Evolutionary conservation across 2,888 invertebrate species (phyloP).

Genomic region (Acleris literana): DNA sequence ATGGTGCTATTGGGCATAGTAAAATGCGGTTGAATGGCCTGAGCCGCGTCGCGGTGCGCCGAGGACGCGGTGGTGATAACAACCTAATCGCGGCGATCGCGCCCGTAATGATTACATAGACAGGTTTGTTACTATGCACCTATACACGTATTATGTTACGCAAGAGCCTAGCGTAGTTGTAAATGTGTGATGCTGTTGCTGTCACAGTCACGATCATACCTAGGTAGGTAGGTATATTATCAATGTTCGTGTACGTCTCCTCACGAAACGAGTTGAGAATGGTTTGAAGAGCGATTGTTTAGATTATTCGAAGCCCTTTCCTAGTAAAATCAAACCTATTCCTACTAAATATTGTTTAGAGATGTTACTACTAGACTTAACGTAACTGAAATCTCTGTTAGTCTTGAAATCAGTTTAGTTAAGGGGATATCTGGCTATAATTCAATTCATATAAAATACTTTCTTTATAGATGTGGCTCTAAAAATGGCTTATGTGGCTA

Average conservation of each 20-base stretch:
- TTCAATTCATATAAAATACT: too few species aligned
- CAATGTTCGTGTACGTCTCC: neutral
- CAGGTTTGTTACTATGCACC: constrained; percentile 34
- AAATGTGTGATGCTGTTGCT: constrained; percentile 25
- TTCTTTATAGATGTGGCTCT: too few species aligned
- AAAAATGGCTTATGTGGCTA: too few species aligned
- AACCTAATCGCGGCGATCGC: constrained; percentile 30
- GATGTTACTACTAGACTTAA: too few species aligned
- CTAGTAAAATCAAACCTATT: too few species aligned
- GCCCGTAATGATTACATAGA: constrained; percentile 35
- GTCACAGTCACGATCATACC: constrained; percentile 7
- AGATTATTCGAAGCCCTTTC: too few species aligned
- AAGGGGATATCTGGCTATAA: too few species aligned
- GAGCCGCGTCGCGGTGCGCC: constrained; percentile 44
- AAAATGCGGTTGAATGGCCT: constrained; percentile 74
- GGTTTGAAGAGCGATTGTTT: neutral
- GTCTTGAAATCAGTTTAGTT: too few species aligned
- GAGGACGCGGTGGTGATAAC: constrained; percentile 35
- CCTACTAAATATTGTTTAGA: too few species aligned
- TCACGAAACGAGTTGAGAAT: neutral
- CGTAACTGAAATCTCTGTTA: too few species aligned
- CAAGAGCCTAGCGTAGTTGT: constrained; percentile 28
- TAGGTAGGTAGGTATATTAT: neutral
- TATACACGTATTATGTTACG: constrained; percentile 34
- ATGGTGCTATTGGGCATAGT: constrained; percentile 49